Evolutionary conservation across 1,140 invertebrate species (phyloP).

Genomic region (Bombus sibiricus): DNA sequence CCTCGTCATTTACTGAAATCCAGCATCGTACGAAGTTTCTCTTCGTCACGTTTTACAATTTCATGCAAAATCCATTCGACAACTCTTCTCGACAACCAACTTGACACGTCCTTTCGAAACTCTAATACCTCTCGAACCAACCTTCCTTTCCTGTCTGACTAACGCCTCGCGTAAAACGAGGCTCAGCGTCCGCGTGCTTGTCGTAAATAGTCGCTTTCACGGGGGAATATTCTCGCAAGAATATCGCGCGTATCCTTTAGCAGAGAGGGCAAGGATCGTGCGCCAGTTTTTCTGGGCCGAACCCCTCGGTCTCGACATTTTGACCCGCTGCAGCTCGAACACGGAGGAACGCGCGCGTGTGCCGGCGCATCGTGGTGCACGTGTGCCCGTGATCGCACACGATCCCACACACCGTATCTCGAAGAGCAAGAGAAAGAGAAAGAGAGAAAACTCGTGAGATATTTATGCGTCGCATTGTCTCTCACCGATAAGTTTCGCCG

Average conservation of each 20-base stretch:
- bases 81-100: too few species aligned
- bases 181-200: background rate
- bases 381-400: slow-evolving; percentile 20
- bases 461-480: slow-evolving; percentile 57
- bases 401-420: background rate
- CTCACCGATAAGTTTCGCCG: slow-evolving; percentile 54
- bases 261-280: slow-evolving; percentile 28
- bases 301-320: slow-evolving; percentile 41
- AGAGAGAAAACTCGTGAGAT: slow-evolving; percentile 34
- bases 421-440: too few species aligned
- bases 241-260: slow-evolving; percentile 5
- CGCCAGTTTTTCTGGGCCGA: slow-evolving; percentile 38
- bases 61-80: too few species aligned
- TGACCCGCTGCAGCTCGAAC: slow-evolving; percentile 33
- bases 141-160: too few species aligned
- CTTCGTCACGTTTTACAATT: too few species aligned
- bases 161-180: background rate
- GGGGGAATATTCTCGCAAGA: slow-evolving; percentile 3
- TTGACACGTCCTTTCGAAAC: too few species aligned
- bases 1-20: background rate
- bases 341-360: slow-evolving; percentile 11
- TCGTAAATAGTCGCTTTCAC: slow-evolving; percentile 5
- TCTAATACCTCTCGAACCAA: too few species aligned
- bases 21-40: background rate
- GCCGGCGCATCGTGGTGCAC: background rate